A percentile compares a stretch with the other conserved stretches of the same genome.
These are phyloP conservation scores for Rhagologus leucostigma DNA, from an alignment of 2,113 vertebrate species.

Conservation along the genomic window DNA sequence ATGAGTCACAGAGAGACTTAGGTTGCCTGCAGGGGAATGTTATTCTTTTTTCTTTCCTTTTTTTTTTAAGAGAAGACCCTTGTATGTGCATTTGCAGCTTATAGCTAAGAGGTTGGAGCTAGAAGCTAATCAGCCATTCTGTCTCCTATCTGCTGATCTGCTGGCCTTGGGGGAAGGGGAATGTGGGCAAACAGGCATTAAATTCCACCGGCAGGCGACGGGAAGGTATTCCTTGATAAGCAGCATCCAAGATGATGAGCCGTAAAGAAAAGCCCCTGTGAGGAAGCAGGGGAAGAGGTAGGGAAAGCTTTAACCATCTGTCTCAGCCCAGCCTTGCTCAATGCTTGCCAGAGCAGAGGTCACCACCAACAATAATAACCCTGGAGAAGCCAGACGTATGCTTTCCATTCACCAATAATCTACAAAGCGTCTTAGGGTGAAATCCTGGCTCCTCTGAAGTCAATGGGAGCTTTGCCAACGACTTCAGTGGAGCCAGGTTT, in stretches of 20 bases:
- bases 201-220: constrained; percentile 18
- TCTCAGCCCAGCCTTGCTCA: constrained; percentile 32
- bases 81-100: constrained; percentile 34
- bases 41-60: not conserved
- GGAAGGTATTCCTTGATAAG: constrained; percentile 54
- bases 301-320: constrained; percentile 22
- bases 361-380: constrained; percentile 58
- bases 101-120: constrained; percentile 13
- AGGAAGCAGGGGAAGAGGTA: constrained; percentile 11
- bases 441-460: constrained; percentile 63
- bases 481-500: constrained; percentile 61
- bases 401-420: constrained; percentile 65
- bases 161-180: constrained; percentile 24
- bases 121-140: constrained; percentile 60
- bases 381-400: constrained; percentile 43
- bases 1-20: not conserved
- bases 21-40: not conserved
- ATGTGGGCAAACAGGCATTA: constrained; percentile 59
- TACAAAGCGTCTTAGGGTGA: constrained; percentile 57
- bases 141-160: constrained; percentile 59
- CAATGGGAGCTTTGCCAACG: constrained; percentile 53
- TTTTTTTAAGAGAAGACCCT: not conserved
- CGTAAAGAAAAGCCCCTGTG: not conserved
- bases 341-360: constrained; percentile 57
- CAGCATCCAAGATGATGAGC: constrained; percentile 42